phyloP scores from a whole-genome alignment of 37 sponge, comb jelly and placozoan species.

The Spongia lamella region DNA sequence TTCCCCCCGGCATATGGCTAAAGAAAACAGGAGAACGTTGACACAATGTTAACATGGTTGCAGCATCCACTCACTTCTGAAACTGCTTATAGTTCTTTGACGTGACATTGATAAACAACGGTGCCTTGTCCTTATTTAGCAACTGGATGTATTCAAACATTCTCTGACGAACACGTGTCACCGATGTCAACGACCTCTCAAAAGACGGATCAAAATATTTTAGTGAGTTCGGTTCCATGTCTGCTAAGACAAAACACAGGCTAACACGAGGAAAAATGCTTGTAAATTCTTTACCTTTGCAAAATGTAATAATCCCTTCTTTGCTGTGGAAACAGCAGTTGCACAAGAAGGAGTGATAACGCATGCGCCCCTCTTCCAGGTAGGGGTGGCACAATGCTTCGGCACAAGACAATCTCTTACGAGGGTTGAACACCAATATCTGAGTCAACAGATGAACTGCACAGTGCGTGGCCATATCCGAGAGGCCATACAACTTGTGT shows the following conservation, averaged over 20 bases:
- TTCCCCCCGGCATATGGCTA: too few relatives aligned
- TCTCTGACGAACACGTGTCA: slow-evolving; percentile 50
- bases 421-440: slow-evolving; percentile 83
- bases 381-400: slow-evolving; percentile 83
- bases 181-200: slow-evolving; percentile 57
- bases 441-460: slow-evolving; percentile 83
- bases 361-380: slow-evolving; percentile 78
- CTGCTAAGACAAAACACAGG: slow-evolving; percentile 4
- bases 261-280: neutral
- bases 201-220: slow-evolving; percentile 55
- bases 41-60: too few relatives aligned
- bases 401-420: slow-evolving; percentile 52
- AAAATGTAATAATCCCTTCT: slow-evolving; percentile 22
- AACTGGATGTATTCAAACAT: neutral
- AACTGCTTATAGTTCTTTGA: slow-evolving; percentile 55
- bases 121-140: slow-evolving; percentile 1
- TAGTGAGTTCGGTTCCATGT: slow-evolving; percentile 62
- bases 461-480: slow-evolving; percentile 59
- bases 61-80: slow-evolving; percentile 26
- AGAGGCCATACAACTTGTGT: slow-evolving; percentile 58
- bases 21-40: too few relatives aligned
- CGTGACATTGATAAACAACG: slow-evolving; percentile 36
- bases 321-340: slow-evolving; percentile 58
- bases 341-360: slow-evolving; percentile 75
- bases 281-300: neutral